Base-by-base conservation (phyloP, 2,888 invertebrate genomes). In the Drosophila sordidula region DNA sequence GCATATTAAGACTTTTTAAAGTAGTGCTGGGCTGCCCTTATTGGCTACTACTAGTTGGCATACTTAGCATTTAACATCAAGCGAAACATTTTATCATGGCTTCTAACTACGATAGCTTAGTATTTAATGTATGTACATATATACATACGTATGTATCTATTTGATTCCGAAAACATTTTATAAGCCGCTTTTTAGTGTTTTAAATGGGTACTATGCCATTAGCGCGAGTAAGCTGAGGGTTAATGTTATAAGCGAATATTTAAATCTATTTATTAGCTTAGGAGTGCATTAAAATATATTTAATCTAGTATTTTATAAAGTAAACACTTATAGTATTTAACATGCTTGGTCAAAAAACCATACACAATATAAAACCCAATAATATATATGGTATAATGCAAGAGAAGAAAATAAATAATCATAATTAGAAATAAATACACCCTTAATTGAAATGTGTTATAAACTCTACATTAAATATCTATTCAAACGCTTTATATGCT, bases 401-500 rank as follows among this genome's bases (percentile, higher is more conserved):
- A 58, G 56, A 62, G 47, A 42, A 45, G 44, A 65, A 41, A 67
- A 55, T 54, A 54, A 73, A 58, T 63, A 52, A 67, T 55, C 66
- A 75, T 58, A 62, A 51, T 52, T 54, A 67, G 41, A 55, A 26
- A 51, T 62, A 51, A 41, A 62, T 58, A 51, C 51, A 62, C 61
- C 64, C 80, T 75, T 82, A 70, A 78, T 80, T 75, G 49, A 63
- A 75, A 76, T 70, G 76, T 78, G 79, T 78, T 81, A 79, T 54
- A 72, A 66, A 75, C 62, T 65, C 78, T 56, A 77, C 81, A 80
- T 81, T 69, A 67, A 81, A 75, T 72, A 83, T 69, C 77, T 86
- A 83, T 81, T 83, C 84, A 79, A 83, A 87, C 75, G 87, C 83
- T 84, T 84, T 87, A 84, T 87, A 84, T 72, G 87, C 83, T 83